Base-by-base conservation (phyloP, 2,113 vertebrate species). In the Lepus americanus region DNA sequence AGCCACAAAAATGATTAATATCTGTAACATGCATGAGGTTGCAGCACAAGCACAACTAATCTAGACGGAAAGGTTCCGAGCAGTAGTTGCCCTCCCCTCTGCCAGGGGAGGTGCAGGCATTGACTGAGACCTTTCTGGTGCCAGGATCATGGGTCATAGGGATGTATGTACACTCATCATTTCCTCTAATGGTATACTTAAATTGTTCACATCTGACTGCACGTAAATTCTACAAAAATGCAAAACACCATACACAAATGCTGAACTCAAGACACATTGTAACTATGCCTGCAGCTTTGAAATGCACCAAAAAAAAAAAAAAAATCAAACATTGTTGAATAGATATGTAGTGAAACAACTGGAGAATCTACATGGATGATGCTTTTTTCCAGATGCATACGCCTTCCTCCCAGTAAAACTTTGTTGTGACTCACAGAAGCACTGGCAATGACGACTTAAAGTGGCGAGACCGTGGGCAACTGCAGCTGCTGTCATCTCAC, bases 1-100 rank as follows among this genome's bases (percentile, higher is more conserved):
- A 66, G 25, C 92, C 94, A 96, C n/a, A 77, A 93, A 94, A 84
- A 72, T 81, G 63, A 94, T 79, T 85, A 91, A n/a, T 72, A 92
- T 51, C 72, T 92, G 27, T 55, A 83, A 95, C 36, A 77, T 5
- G 20, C 6, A 79, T 87, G 12, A 89, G 87, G 39, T 84, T 96
- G 89, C 44, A 79, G 23, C 77, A 87, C 33, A 93, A 25, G 67
- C 3, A 93, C 87, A 78, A 69, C 23, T 55, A 87, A 93, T 51
- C 19, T 67, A 49, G 22, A 14, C 4, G 2, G 44, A 84, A 88
- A 90, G 44, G 61, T 17, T 91, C 49, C 55, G 6, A 90, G 84
- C 7, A 90, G 33, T 69, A 3, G 20, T 81, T 82, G 31, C 29
- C 39, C 44, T 63, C 33, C 20, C 25, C 63, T 33, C 17, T 87